phyloP scores from a whole-genome alignment of 2,113 vertebrate genomes.

The Astur gentilis region DNA sequence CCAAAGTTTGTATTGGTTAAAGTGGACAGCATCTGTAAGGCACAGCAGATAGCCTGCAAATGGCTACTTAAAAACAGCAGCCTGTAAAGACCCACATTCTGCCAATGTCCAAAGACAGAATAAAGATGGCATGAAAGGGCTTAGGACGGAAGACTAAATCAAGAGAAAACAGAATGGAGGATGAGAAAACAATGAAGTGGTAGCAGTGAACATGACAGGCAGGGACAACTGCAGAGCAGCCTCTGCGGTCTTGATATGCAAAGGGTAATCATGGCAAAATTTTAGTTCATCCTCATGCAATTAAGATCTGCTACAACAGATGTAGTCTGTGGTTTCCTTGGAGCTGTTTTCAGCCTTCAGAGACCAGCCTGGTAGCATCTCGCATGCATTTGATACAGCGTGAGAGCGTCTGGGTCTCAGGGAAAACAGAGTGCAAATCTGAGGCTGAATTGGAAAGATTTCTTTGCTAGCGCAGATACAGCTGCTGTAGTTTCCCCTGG shows the following conservation, averaged over 20 bases:
- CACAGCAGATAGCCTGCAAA: not conserved
- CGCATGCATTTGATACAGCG: fast-evolving
- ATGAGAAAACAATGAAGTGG: not conserved
- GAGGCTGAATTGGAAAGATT: not conserved
- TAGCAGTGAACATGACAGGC: not conserved
- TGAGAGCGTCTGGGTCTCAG: not conserved
- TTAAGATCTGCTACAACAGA: not conserved
- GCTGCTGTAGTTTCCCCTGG: not conserved
- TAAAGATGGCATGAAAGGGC: not conserved
- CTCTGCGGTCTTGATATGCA: not conserved
- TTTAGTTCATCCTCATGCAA: not conserved
- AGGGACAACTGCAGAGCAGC: not conserved
- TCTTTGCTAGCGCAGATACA: not conserved
- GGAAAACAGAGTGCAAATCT: not conserved
- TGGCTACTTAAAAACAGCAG: not conserved
- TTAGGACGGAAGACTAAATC: not conserved
- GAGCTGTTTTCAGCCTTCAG: not conserved
- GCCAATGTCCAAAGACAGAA: not conserved
- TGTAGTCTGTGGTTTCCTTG: not conserved
- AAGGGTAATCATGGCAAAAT: not conserved
- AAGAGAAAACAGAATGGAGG: not conserved
- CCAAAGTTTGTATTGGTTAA: not conserved
- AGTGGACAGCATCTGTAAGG: not conserved
- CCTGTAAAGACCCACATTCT: not conserved
- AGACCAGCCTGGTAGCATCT: not conserved